These are phyloP conservation scores for Druon quercuslanigerum DNA, from an alignment of 1,140 invertebrate genomes.

Conservation along the genomic window DNA sequence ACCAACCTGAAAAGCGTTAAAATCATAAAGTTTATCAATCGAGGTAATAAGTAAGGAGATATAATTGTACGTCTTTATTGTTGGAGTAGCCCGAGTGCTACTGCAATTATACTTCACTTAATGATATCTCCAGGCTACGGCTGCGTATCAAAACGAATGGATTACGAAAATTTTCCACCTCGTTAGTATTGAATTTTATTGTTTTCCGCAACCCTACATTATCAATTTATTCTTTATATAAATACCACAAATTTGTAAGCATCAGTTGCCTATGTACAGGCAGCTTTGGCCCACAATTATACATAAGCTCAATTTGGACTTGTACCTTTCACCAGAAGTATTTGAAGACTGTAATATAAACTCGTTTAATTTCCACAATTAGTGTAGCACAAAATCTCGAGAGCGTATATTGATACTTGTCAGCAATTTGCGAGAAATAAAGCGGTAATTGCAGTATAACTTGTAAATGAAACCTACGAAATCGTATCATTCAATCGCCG, in stretches of 20 bases:
- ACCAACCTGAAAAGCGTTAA: conserved; percentile 42
- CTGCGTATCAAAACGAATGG: conserved; percentile 43
- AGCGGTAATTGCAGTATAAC: conserved; percentile 3
- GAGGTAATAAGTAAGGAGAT: conserved; percentile 48
- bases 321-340: too few species aligned
- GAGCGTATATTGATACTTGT: neutral
- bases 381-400: neutral
- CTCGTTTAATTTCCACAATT: conserved; percentile 11
- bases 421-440: neutral
- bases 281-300: too few species aligned
- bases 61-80: conserved; percentile 59
- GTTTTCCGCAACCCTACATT: neutral
- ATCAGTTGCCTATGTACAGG: too few species aligned
- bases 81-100: conserved; percentile 40
- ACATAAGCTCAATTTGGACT: too few species aligned
- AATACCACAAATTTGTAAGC: too few species aligned
- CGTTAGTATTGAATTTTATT: conserved; percentile 41
- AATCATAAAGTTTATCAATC: conserved; percentile 41
- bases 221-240: neutral
- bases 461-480: neutral
- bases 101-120: conserved; percentile 53
- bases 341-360: neutral
- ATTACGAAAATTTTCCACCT: conserved; percentile 54
- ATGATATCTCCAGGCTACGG: conserved; percentile 50
- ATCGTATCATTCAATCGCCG: conserved; percentile 2